Base-by-base conservation (phyloP, 1,140 invertebrate genomes). In the Bombus vancouverensis region DNA sequence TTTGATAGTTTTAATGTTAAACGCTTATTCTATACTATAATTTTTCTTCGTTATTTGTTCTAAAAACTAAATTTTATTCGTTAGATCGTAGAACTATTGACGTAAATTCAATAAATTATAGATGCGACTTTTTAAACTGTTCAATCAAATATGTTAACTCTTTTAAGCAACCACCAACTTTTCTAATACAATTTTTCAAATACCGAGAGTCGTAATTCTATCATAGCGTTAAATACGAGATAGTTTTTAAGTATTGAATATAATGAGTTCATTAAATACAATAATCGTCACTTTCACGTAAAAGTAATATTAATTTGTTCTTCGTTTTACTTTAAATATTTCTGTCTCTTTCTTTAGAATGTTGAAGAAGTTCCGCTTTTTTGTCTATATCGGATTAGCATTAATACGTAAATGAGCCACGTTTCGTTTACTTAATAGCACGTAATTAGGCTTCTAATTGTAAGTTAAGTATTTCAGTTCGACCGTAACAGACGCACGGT, bases 361-460 rank as follows among this genome's bases (percentile, higher is more conserved):
- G 18, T 25, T 10, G 8, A 47, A 53, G 0, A 68, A 37, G 39
- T 28, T 34, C 13, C 42, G 3, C 25, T 8, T 70, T 70, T 39
- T 37, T 37, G 12, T 25, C 77, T 28, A 44, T 42, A n/a, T 47
- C 6, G 77, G 47, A 80, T 47, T 70, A 70, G n/a, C 53, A 72
- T 65, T 81, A 73, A 62, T 62, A 44, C 39, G 13, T 18, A 62
- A 62, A 65, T 34, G 39, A 13, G 28, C 28, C 22, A 32, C 53
- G 71, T 57, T 74, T 65, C 28, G 39, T 47, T 57, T 57, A 59
- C 47, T 28, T 47, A 74, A 74, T 74, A 44, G 65, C 62, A 22
- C 37, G 70, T 44, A 82, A 74, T 74, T 74, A 47, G 34, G 3
- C 22, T 37, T 53, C 80, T 82, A 82, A 82, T 82, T 82, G 70